phyloP scores from a whole-genome alignment of 2,888 invertebrate genomes.

The Noctua fimbriata region DNA sequence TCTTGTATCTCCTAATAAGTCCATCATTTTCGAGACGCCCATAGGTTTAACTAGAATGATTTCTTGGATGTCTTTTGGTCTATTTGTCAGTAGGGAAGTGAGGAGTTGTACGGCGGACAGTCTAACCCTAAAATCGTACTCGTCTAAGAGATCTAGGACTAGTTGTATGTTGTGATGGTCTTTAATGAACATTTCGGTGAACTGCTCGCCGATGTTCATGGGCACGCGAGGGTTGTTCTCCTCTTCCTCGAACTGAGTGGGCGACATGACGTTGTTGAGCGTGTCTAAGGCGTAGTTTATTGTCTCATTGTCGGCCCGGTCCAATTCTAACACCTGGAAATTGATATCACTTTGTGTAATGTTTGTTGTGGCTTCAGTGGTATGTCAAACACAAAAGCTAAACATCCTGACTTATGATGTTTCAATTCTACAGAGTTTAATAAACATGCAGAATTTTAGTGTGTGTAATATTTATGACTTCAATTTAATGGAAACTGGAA shows the following conservation, averaged over 20 bases:
- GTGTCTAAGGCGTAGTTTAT: conserved; percentile 97
- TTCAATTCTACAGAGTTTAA: background rate
- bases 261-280: conserved; percentile 96
- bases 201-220: conserved; percentile 96
- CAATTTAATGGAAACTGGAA: background rate
- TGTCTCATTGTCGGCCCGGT: conserved; percentile 97
- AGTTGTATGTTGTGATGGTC: conserved; percentile 95
- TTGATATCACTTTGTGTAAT: background rate
- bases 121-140: conserved; percentile 98
- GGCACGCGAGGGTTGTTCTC: conserved; percentile 91
- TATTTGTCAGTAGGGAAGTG: conserved; percentile 96
- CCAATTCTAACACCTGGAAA: conserved; percentile 95
- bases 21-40: conserved; percentile 99
- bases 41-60: conserved; percentile 97
- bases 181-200: conserved; percentile 99
- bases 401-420: background rate
- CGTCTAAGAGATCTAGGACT: conserved; percentile 96
- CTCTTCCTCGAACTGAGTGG: conserved; percentile 95
- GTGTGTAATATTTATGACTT: background rate
- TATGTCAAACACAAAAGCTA: background rate
- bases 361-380: background rate
- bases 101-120: conserved; percentile 97
- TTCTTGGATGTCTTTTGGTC: conserved; percentile 96
- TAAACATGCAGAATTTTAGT: background rate
- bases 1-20: conserved; percentile 97